These are phyloP conservation scores for Sesia bembeciformis DNA, from an alignment of 2,888 invertebrate genomes.

Conservation along the genomic window DNA sequence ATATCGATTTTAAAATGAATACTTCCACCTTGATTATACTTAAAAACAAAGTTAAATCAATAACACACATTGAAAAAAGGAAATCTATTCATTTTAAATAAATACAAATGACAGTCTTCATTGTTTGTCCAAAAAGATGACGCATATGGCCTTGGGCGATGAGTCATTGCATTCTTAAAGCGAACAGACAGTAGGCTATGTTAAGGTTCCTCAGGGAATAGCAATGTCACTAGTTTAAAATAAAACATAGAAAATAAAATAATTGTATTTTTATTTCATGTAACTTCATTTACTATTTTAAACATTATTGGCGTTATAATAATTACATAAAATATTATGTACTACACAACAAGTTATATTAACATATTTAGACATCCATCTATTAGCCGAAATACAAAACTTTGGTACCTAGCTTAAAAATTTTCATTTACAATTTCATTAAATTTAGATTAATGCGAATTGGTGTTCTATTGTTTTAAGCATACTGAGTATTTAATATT, in stretches of 20 bases:
- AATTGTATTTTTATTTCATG: slow-evolving; percentile 57
- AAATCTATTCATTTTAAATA: no score
- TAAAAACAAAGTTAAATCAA: no score
- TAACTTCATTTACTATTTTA: slow-evolving; percentile 56
- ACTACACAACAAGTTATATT: slow-evolving; percentile 49
- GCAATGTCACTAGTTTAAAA: slow-evolving; percentile 1
- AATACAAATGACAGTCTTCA: no score
- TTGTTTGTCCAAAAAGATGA: no score
- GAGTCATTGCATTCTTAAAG: no score
- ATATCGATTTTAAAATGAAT: no score
- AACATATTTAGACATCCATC: slow-evolving; percentile 21
- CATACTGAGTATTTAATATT: slow-evolving; percentile 33
- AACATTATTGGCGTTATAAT: slow-evolving; percentile 55
- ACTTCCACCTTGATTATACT: no score
- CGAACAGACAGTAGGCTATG: no score
- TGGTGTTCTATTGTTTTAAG: slow-evolving; percentile 21
- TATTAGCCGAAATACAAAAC: slow-evolving; percentile 64
- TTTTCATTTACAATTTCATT: slow-evolving; percentile 3
- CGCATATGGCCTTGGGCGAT: no score
- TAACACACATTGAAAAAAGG: no score
- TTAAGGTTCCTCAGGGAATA: no score
- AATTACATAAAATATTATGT: slow-evolving; percentile 30
- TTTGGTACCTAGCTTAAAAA: slow-evolving; percentile 63
- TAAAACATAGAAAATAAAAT: slow-evolving; percentile 33
- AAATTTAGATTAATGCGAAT: slow-evolving; percentile 11